Evolutionary conservation across 2,113 vertebrate genomes (phyloP), one percentile per base, ranked within the genome.

Genomic region (Xiphophorus couchianus): DNA sequence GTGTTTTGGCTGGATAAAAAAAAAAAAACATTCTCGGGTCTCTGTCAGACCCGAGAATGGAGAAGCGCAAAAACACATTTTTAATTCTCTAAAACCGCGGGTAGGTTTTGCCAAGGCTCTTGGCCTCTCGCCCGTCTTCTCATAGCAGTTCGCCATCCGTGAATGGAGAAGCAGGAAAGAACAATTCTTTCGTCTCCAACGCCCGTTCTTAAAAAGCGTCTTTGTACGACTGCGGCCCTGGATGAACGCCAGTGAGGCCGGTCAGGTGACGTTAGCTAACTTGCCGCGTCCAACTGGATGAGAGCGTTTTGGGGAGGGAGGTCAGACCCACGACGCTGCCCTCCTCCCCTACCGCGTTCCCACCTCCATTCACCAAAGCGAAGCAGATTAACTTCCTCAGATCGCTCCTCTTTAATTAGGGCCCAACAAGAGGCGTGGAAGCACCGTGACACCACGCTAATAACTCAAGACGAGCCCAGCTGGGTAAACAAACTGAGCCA

Each of bases 371-470:
- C 83, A 88, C 65, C n/a, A 83, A 87, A 87, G 83, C 82, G 65
- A 51, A 17, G 62, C 51, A 84, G 87, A 93, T 93, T 92, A 89
- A 82, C 70, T 81, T 73, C 31, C 75, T 67, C 75, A 84, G 78
- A 88, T 86, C 69, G 82, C 76, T 80, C 78, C 65, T 78, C 80
- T 83, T 73, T 89, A 85, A 89, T 84, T 77, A 92, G 83, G 68
- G 83, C 79, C 64, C 82, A 78, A 83, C 73, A 73, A 76, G 42
- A 83, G 80, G 63, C 65, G 69, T 62, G 37, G 69, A 71, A 85
- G 63, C 63, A 15, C 69, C 29, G 63, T 17, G 65, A 64, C 77
- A 79, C 66, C 74, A 66, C 39, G 30, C 42, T 80, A 74, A 81
- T 62, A 64, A 78, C 37, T 83, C 70, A 72, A 72, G 28, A 67